phyloP scores from a whole-genome alignment of 2,888 invertebrate genomes.

The Agapostemon virescens region DNA sequence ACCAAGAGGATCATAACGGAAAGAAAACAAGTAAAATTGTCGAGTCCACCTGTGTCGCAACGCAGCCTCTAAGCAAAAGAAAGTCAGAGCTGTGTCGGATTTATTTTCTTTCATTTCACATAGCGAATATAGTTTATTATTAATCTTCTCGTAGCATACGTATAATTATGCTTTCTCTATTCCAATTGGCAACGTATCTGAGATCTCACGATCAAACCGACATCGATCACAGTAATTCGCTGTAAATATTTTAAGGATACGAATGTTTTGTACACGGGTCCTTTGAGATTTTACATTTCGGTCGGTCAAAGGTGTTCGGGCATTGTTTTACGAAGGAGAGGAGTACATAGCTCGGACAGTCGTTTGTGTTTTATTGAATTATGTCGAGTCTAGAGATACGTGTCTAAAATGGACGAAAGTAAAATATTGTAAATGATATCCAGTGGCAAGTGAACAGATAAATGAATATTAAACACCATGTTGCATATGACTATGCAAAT shows the following conservation, averaged over 20 bases:
- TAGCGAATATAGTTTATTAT: constrained; percentile 7
- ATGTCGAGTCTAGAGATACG: constrained; percentile 42
- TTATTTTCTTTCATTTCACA: constrained; percentile 2
- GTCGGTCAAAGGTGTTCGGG: background rate
- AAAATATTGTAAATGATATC: constrained; percentile 47
- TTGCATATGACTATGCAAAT: constrained; percentile 22
- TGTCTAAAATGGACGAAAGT: constrained; percentile 49
- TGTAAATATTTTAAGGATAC: constrained; percentile 3
- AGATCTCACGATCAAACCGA: background rate
- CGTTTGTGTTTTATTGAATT: constrained; percentile 37
- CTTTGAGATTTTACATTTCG: background rate
- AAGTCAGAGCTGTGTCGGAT: constrained; percentile 40
- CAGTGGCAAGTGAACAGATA: constrained; percentile 41
- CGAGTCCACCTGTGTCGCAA: constrained; percentile 42
- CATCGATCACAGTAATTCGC: background rate
- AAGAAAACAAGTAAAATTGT: constrained; percentile 59
- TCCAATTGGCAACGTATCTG: background rate
- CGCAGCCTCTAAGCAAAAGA: constrained; percentile 4
- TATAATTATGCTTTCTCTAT: background rate
- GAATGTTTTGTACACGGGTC: background rate
- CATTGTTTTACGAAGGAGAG: background rate
- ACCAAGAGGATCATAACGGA: constrained; percentile 64
- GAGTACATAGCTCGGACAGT: constrained; percentile 40
- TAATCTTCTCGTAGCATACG: constrained; percentile 1
- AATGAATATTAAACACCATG: constrained; percentile 43